Evolutionary conservation across 1,140 invertebrate species (phyloP).

Genomic region (Temnothorax longispinosus): DNA sequence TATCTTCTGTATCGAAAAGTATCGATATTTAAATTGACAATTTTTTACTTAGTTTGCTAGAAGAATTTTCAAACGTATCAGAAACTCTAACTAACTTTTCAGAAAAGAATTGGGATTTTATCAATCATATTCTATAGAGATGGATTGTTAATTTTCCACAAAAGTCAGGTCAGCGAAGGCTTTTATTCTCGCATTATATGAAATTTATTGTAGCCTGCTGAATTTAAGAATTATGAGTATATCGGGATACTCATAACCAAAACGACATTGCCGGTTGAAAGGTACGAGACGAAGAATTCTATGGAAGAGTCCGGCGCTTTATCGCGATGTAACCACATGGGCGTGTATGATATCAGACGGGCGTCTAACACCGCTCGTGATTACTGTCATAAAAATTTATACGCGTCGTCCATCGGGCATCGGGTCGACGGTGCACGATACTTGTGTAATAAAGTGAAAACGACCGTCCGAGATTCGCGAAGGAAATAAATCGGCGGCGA

Average conservation of each 20-base stretch:
- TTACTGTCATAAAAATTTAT: constrained; percentile 75
- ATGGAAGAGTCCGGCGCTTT: constrained; percentile 33
- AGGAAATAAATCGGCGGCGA: constrained; percentile 71
- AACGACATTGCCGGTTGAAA: background rate
- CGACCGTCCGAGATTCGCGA: constrained; percentile 72
- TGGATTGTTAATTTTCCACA: background rate
- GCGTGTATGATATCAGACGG: constrained; percentile 60
- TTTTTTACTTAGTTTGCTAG: background rate
- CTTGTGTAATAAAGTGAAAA: constrained; percentile 74
- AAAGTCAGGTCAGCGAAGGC: background rate
- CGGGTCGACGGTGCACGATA: constrained; percentile 53
- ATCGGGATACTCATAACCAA: background rate
- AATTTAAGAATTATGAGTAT: constrained; percentile 2
- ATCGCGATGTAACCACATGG: constrained; percentile 62
- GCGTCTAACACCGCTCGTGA: constrained; percentile 63
- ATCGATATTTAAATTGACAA: background rate
- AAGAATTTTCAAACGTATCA: background rate
- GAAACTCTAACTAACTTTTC: background rate
- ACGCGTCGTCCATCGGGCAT: constrained; percentile 60
- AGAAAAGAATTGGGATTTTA: background rate
- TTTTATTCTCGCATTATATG: background rate
- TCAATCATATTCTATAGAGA: background rate
- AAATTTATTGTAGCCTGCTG: constrained; percentile 5
- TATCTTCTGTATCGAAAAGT: background rate
- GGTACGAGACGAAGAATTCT: constrained; percentile 27